Evolutionary conservation across 1,140 invertebrate species (phyloP).

Genomic region (Archivesica marissinica): DNA sequence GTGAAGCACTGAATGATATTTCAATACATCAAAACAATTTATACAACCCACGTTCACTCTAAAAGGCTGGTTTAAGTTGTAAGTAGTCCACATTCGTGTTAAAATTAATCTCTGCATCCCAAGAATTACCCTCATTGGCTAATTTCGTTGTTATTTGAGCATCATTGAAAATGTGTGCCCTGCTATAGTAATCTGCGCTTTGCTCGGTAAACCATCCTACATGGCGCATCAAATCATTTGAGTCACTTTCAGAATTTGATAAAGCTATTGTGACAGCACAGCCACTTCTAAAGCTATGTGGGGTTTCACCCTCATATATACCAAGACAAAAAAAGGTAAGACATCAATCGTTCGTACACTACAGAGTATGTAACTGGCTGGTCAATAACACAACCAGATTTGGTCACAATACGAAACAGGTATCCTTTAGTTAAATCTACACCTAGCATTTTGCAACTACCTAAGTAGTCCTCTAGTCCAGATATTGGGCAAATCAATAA

Average conservation of each 20-base stretch:
- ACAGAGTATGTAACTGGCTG: slow-evolving; percentile 28
- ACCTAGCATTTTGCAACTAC: neutral
- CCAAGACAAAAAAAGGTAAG: slow-evolving; percentile 29
- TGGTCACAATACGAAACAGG: slow-evolving; percentile 34
- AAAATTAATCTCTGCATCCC: neutral
- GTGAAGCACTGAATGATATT: too few relatives aligned
- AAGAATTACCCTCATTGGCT: neutral
- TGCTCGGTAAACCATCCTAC: neutral
- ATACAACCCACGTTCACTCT: neutral
- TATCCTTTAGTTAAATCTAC: slow-evolving; percentile 45
- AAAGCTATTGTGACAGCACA: slow-evolving; percentile 45
- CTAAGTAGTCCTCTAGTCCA: too few relatives aligned
- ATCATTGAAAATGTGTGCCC: slow-evolving; percentile 3
- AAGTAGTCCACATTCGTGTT: neutral
- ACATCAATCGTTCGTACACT: slow-evolving; percentile 36
- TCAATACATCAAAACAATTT: too few relatives aligned
- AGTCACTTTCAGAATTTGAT: neutral
- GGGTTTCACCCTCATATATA: slow-evolving; percentile 53
- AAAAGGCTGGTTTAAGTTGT: neutral
- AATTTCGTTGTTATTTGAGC: neutral
- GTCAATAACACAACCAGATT: slow-evolving; percentile 38
- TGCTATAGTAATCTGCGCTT: neutral
- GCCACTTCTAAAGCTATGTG: slow-evolving; percentile 43
- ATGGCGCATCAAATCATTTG: neutral
- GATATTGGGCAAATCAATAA: too few relatives aligned